These are phyloP conservation scores for Conus betulinus DNA, from an alignment of 1,140 invertebrate genomes.

Conservation along the genomic window DNA sequence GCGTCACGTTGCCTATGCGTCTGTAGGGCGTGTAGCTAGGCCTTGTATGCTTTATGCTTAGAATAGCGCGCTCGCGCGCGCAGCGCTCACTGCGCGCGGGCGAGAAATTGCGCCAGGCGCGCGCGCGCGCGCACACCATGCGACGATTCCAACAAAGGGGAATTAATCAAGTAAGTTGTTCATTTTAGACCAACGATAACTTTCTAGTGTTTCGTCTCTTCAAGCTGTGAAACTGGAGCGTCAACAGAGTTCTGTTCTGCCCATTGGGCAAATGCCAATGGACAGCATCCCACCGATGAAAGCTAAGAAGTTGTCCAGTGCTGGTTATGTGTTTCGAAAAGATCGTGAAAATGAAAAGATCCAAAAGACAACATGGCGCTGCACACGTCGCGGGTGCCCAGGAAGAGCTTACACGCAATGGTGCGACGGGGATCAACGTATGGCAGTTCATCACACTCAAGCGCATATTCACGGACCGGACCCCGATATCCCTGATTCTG, in stretches of 20 bases:
- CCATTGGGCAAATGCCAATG: neutral
- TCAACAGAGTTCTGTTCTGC: neutral
- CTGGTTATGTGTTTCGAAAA: slow-evolving; percentile 32
- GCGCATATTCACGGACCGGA: slow-evolving; percentile 24
- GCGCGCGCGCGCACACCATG: neutral
- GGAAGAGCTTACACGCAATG: slow-evolving; percentile 35
- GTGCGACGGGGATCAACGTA: slow-evolving; percentile 24
- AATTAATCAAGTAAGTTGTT: neutral
- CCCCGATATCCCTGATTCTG: slow-evolving; percentile 18
- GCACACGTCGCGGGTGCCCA: slow-evolving; percentile 21
- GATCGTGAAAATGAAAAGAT: slow-evolving; percentile 31
- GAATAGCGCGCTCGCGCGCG: neutral
- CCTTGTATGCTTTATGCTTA: neutral
- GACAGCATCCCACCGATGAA: slow-evolving; percentile 17
- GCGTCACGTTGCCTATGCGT: neutral
- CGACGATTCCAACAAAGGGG: neutral
- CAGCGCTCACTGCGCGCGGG: neutral
- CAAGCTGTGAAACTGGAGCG: neutral
- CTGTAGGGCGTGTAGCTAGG: neutral
- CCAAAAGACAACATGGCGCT: slow-evolving; percentile 38
- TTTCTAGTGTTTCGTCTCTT: neutral
- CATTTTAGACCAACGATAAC: neutral
- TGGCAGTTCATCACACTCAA: slow-evolving; percentile 11
- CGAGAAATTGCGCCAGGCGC: neutral
- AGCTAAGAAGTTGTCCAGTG: slow-evolving; percentile 27